A percentile compares a stretch with the other conserved stretches of the same genome.
Evolutionary conservation across 2,797 vertebrate genomes (phyloP).

Genomic region (Hapalemur alaotrensis): DNA sequence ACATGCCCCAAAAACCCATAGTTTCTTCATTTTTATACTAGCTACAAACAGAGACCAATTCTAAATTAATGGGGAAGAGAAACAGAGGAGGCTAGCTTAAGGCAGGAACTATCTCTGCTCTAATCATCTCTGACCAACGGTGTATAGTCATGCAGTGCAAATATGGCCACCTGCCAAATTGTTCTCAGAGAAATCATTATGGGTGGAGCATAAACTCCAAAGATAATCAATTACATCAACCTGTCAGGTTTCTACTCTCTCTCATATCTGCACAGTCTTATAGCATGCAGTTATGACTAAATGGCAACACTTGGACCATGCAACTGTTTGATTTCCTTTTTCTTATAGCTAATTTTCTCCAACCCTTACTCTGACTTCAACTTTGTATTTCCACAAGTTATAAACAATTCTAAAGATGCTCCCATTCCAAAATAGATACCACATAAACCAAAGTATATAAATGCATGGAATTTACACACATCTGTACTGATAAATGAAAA

Average conservation of each 20-base stretch:
- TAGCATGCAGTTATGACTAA: not conserved
- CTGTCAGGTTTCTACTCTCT: not conserved
- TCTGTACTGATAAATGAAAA: conserved; percentile 32
- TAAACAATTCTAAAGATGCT: conserved; percentile 35
- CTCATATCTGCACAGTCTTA: not conserved
- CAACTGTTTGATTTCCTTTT: not conserved
- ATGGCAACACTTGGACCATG: conserved; percentile 4
- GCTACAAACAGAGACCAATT: conserved; percentile 54
- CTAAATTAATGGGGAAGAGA: conserved; percentile 57
- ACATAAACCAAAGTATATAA: conserved; percentile 33
- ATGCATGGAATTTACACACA: not conserved
- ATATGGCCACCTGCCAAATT: conserved; percentile 6
- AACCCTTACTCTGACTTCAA: not conserved
- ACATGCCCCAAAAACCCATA: not conserved
- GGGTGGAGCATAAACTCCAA: not conserved
- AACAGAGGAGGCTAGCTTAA: conserved; percentile 39
- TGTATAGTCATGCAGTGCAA: not conserved
- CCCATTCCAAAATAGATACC: conserved; percentile 12
- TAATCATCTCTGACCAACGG: conserved; percentile 48
- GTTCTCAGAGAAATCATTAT: conserved; percentile 50
- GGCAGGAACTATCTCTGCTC: conserved; percentile 1
- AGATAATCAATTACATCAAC: conserved; percentile 29
- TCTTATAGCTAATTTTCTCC: not conserved
- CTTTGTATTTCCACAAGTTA: conserved; percentile 19
- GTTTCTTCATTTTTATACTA: conserved; percentile 49